These are phyloP conservation scores for Leptopilina syphax DNA, from an alignment of 2,888 invertebrate species.

Conservation along the genomic window DNA sequence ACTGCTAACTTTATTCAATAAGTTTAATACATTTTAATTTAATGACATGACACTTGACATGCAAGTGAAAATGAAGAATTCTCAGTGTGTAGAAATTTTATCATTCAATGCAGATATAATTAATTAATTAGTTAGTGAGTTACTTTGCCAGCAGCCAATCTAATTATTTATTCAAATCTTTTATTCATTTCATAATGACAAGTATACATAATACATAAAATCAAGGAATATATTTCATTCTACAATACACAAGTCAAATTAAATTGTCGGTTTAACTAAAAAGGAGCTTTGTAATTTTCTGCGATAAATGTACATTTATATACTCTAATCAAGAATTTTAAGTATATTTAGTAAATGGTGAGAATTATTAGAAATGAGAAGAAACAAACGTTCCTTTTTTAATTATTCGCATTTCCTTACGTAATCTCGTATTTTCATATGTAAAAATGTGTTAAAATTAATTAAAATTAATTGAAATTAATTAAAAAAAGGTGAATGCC, in stretches of 20 bases:
- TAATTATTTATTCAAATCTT: slow-evolving; percentile 16
- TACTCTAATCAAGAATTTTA: too few species aligned
- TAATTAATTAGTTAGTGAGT: background rate
- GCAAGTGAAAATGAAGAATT: background rate
- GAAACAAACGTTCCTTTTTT: too few species aligned
- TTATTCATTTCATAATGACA: slow-evolving; percentile 15
- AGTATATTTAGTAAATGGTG: too few species aligned
- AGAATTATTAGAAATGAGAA: too few species aligned
- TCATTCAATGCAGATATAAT: background rate
- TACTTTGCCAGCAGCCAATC: background rate
- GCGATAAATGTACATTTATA: too few species aligned
- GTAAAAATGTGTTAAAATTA: too few species aligned
- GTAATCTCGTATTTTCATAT: too few species aligned
- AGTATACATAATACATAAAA: background rate
- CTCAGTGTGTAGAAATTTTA: background rate
- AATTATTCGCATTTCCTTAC: too few species aligned
- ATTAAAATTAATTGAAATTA: too few species aligned
- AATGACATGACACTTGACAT: background rate
- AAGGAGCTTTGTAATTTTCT: too few species aligned
- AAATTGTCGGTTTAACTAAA: too few species aligned
- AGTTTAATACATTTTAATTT: background rate
- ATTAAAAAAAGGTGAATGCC: too few species aligned
- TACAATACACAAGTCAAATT: background rate
- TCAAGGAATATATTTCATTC: background rate
- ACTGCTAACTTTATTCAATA: background rate